Evolutionary conservation across 2,113 vertebrate species (phyloP), one percentile per base, ranked within the genome.

Genomic region (Myrmecobius fasciatus): DNA sequence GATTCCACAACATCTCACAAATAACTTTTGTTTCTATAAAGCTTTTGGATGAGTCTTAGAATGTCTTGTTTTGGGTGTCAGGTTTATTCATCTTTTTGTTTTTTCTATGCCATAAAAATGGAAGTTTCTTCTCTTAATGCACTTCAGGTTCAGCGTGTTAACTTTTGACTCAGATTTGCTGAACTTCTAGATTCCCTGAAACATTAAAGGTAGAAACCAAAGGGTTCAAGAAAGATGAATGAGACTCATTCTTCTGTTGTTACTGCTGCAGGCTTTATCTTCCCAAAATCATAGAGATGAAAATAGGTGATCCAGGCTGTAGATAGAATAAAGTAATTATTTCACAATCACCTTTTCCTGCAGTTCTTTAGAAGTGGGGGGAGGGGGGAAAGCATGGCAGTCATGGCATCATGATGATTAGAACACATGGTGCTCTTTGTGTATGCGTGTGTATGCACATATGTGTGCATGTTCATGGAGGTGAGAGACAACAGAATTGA

Each of bases 91-190:
- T 96, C 1, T 96, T 98, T 97, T 93, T 31, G 48, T n/a, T 91
- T 91, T 95, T 94, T 92, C 96, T 96, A 14, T 92, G 89, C 96
- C 95, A 3, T 88, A 83, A 91, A 49, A 91, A 95, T 94, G 95
- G 3, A 93, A 96, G 26, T 95, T 94, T 97, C 96, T 96, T 97
- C 96, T 98, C 93, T 94, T 96, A 96, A 11, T 96, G 96, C 96
- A 97, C 97, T 98, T 98, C 98, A 98, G 98, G 97, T 97, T 98
- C 95, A 90, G 97, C 89, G 91, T 95, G n/a, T 96, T 96, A 97
- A 97, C 28, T 0, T 96, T 96, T 96, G 97, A 96, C 97, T 95
- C 91, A 93, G 97, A 92, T 94, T 3, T 14, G 46, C 94, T 92
- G 97, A 96, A 94, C 97, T 53, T 92, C 92, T 95, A 25, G 56